Percentiles rank a stretch among this genome's conserved stretches.
These are phyloP conservation scores for Edolisoma coerulescens DNA, from an alignment of 2,113 vertebrate species.

Conservation along the genomic window DNA sequence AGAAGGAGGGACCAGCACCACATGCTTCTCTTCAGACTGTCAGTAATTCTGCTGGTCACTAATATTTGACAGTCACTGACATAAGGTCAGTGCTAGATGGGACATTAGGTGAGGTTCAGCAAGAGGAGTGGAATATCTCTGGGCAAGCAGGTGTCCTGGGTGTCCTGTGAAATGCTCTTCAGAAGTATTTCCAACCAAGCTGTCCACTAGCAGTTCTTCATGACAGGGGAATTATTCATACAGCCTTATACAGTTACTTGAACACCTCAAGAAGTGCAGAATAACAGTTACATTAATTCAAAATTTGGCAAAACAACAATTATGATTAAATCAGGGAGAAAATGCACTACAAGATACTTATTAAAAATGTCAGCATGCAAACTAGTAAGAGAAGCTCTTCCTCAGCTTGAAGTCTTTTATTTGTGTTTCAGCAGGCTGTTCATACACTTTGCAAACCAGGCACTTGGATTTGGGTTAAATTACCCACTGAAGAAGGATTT, in stretches of 20 bases:
- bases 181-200: neutral
- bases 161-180: neutral
- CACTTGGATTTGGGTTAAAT: neutral
- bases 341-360: neutral
- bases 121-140: neutral
- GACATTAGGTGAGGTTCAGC: neutral
- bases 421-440: neutral
- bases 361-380: neutral
- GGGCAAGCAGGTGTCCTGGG: neutral
- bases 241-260: neutral
- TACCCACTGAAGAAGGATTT: neutral
- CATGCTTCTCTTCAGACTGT: neutral
- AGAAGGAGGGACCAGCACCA: neutral
- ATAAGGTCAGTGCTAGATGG: rapidly evolving
- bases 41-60: neutral
- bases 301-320: neutral
- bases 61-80: neutral
- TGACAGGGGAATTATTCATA: neutral
- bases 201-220: neutral
- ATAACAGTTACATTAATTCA: neutral
- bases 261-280: neutral
- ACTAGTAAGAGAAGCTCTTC: neutral
- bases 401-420: neutral
- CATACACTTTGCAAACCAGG: neutral
- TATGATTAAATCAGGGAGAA: neutral